Evolutionary conservation across 92 coral and sea anemone genomes (phyloP).

Genomic region (Porites rus): DNA sequence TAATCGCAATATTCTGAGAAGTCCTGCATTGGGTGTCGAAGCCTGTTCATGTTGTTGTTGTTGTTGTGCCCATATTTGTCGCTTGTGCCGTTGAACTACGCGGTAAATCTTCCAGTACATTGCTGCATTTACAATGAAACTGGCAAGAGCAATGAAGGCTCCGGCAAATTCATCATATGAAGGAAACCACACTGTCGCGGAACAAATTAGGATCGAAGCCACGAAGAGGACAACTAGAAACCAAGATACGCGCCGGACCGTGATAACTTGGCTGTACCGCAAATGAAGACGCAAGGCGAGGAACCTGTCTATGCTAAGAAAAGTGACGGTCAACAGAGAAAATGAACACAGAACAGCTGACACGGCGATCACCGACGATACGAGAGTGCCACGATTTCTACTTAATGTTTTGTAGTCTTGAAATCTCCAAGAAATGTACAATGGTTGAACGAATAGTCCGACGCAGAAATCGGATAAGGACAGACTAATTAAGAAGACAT

Average conservation of each 20-base stretch:
- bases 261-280: slow-evolving; percentile 37
- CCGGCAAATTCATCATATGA: neutral
- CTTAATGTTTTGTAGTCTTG: neutral
- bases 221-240: neutral
- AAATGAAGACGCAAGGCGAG: slow-evolving; percentile 51
- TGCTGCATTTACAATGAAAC: slow-evolving; percentile 6
- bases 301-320: slow-evolving; percentile 43
- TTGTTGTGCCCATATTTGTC: neutral
- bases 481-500: slow-evolving; percentile 17
- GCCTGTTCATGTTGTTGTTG: neutral
- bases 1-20: slow-evolving; percentile 4
- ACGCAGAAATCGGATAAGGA: slow-evolving; percentile 22
- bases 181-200: neutral
- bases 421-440: slow-evolving; percentile 20
- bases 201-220: neutral
- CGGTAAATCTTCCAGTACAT: slow-evolving; percentile 30
- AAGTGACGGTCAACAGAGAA: slow-evolving; percentile 35
- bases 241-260: slow-evolving; percentile 8
- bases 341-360: neutral
- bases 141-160: neutral
- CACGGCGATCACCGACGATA: neutral
- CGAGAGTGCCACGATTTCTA: neutral
- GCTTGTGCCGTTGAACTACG: slow-evolving; percentile 3
- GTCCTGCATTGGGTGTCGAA: neutral
- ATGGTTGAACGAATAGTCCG: slow-evolving; percentile 20